Evolutionary conservation across 2,888 invertebrate genomes (phyloP).

Genomic region (Clostera curtula): DNA sequence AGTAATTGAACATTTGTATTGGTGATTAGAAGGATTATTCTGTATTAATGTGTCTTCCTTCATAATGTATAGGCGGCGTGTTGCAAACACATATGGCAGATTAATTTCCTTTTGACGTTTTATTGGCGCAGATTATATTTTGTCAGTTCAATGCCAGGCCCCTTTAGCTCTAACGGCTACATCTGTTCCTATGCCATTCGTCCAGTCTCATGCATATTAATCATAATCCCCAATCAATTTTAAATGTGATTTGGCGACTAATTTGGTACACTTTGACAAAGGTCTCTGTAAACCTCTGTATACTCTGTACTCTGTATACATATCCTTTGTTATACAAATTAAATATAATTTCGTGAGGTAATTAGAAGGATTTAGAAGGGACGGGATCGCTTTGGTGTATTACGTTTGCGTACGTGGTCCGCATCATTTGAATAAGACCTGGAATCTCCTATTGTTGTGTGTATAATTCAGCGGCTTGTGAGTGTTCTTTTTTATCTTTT

Average conservation of each 20-base stretch:
- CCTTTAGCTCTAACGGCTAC: conserved; percentile 5
- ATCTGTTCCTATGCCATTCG: too few species aligned
- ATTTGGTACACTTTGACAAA: background rate
- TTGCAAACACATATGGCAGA: conserved; percentile 28
- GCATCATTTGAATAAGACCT: conserved; percentile 19
- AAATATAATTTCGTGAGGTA: conserved; percentile 2
- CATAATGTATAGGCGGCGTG: too few species aligned
- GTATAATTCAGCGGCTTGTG: conserved; percentile 16
- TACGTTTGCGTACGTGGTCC: conserved; percentile 10
- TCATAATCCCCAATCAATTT: too few species aligned
- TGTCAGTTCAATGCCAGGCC: conserved; percentile 9
- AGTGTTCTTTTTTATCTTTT: too few species aligned
- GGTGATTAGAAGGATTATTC: too few species aligned
- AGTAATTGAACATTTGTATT: too few species aligned
- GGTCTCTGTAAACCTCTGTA: too few species aligned
- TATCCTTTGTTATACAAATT: conserved; percentile 3
- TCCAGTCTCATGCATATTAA: too few species aligned
- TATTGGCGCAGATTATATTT: conserved; percentile 16
- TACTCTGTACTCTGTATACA: too few species aligned
- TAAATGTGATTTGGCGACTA: background rate
- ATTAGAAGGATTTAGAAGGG: conserved; percentile 9
- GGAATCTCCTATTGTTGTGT: conserved; percentile 7
- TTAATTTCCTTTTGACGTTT: conserved; percentile 19
- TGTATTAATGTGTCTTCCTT: too few species aligned
- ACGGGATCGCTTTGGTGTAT: conserved; percentile 5